A percentile compares a stretch with the other conserved stretches of the same genome.
phyloP scores from a whole-genome alignment of 2,888 invertebrate genomes.

The Stenodera caucasica region DNA sequence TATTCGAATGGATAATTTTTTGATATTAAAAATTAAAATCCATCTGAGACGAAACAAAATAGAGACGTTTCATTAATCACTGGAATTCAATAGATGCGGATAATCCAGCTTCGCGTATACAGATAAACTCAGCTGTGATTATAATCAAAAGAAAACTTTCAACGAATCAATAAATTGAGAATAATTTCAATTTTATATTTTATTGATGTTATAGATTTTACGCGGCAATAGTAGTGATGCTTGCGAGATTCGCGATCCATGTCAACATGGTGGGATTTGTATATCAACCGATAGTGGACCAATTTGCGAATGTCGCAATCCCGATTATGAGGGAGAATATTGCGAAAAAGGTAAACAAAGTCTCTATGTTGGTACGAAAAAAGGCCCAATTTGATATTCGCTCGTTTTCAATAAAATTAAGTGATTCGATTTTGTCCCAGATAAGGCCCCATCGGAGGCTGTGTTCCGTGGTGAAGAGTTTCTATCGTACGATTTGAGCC shows the following conservation, averaged over 20 bases:
- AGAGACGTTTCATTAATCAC: no score
- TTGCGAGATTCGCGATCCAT: constrained; percentile 87
- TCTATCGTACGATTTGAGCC: constrained; percentile 86
- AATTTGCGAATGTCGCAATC: constrained; percentile 91
- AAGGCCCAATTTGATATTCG: no score
- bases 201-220: constrained; percentile 56
- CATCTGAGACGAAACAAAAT: no score
- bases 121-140: no score
- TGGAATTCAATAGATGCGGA: no score
- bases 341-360: constrained; percentile 82
- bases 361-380: no score
- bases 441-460: constrained; percentile 90
- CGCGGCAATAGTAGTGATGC: constrained; percentile 77
- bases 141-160: no score
- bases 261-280: constrained; percentile 93
- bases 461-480: constrained; percentile 91
- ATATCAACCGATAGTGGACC: constrained; percentile 94
- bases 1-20: no score
- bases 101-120: no score
- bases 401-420: neutral
- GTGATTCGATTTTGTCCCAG: constrained; percentile 61
- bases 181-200: no score
- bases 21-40: no score
- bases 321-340: constrained; percentile 90
- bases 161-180: no score